Base-by-base conservation (phyloP, 2,113 vertebrate genomes). In the Poeciliopsis turrubarensis region DNA sequence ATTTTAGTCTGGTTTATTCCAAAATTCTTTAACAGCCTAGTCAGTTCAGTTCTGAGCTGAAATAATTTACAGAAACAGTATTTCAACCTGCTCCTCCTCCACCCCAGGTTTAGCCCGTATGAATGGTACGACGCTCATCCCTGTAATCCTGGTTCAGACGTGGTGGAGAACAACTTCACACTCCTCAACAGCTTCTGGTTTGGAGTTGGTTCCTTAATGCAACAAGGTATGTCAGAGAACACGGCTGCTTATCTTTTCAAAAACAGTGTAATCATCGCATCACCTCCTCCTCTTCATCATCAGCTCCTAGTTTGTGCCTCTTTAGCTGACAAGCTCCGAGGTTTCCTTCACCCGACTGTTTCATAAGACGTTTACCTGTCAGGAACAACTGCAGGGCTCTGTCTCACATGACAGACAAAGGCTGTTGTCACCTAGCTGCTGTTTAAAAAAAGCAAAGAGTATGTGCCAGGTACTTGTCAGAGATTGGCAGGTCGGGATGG, bases 121-220 rank as follows among this genome's bases (percentile, higher is more conserved):
- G 98, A 99, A 87, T 99, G 98, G 98, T 99, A 99, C 0, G 97
- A 99, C 0, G 97, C 98, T 13, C 97, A 99, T 2, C 98, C 98
- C 26, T 99, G 98, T 87, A 99, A 99, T 86, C 97, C 97, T 0
- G 97, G 97, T 26, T 99, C 98, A 0, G 97, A 99, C 51, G 94
- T 99, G 5, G 97, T 98, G 79, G 97, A 99, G 86, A 99, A 99
- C 91, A 99, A 98, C 93, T 99, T 99, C 94, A 99, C 98, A 31
- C 94, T 99, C 9, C 80, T 99, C 19, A 99, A 99, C 94, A 99
- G 97, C 94, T 99, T 99, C 94, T 99, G 98, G 98, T 99, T 99
- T 0, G 97, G 98, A 74, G 97, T 99, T 72, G 98, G 98, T 29
- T 97, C 97, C 0, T 92, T 99, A 78, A 99, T 99, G 98, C 98